phyloP scores from a whole-genome alignment of 2,113 vertebrate species.

The Lepidiolamprologus cunningtoni region DNA sequence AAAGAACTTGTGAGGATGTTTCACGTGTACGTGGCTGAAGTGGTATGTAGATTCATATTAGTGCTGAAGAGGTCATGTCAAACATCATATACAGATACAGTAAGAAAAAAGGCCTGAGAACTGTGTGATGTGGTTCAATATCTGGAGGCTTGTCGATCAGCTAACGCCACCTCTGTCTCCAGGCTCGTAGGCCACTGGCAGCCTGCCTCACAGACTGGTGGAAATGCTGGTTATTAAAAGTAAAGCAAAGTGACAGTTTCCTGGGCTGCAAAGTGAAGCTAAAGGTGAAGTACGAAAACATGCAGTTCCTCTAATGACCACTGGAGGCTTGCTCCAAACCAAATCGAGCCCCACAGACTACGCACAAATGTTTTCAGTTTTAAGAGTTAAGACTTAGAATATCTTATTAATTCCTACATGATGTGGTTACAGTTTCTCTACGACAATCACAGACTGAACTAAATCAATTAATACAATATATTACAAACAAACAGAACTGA shows the following conservation, averaged over 20 bases:
- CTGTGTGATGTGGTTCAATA: neutral
- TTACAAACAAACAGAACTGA: neutral
- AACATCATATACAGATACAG: neutral
- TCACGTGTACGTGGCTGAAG: neutral
- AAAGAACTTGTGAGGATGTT: neutral
- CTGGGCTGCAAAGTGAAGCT: neutral
- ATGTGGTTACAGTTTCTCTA: neutral
- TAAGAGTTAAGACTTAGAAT: rapidly evolving
- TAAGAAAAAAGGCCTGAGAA: neutral
- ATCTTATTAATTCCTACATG: neutral
- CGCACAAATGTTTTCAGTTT: neutral
- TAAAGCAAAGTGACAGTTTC: neutral
- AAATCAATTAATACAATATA: neutral
- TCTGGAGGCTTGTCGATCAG: neutral
- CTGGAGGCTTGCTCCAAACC: neutral
- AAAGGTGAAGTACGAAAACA: neutral
- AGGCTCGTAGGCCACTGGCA: neutral
- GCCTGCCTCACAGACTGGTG: neutral
- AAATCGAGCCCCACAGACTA: neutral
- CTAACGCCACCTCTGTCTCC: neutral
- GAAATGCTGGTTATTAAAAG: neutral
- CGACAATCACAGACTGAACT: neutral
- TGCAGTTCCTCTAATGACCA: neutral
- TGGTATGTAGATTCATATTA: neutral
- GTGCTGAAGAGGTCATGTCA: neutral